Conservation (phyloP, 2,888 invertebrate species). For the Imbricaverruca yamaguchii region DNA sequence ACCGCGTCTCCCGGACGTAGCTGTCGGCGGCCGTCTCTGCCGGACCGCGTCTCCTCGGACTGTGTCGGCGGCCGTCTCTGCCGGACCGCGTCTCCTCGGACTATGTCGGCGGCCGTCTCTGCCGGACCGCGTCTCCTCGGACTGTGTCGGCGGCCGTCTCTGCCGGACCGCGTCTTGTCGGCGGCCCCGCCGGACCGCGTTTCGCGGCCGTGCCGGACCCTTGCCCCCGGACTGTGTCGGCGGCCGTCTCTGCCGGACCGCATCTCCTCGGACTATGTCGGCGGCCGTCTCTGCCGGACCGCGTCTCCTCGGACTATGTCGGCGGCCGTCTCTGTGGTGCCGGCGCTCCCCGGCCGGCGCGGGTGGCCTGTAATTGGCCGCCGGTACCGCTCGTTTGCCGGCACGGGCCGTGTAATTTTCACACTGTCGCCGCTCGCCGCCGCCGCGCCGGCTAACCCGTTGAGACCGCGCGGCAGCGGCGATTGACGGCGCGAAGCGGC, state of each 20-base stretch:
- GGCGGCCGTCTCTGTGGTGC: not conserved
- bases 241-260: not conserved
- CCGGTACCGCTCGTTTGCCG: not conserved
- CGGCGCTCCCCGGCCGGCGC: not conserved
- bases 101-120: too few relatives aligned
- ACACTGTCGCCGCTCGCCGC: not conserved
- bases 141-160: too few relatives aligned
- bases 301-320: not conserved
- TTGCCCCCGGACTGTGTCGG: too few relatives aligned
- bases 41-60: too few relatives aligned
- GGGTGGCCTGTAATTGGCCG: constrained; percentile 9
- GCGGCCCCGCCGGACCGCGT: too few relatives aligned
- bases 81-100: too few relatives aligned
- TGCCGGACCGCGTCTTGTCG: too few relatives aligned
- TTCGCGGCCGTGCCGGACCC: too few relatives aligned
- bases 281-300: not conserved
- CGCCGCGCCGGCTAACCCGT: not conserved
- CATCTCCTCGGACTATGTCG: not conserved
- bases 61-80: too few relatives aligned
- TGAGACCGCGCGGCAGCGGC: not conserved
- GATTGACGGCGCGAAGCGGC: not conserved
- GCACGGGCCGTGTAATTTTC: not conserved
- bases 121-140: too few relatives aligned
- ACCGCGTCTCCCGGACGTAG: too few relatives aligned
- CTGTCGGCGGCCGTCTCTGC: too few relatives aligned